phyloP scores from a whole-genome alignment of 1,140 invertebrate genomes.

The Conopomorpha cramerella region DNA sequence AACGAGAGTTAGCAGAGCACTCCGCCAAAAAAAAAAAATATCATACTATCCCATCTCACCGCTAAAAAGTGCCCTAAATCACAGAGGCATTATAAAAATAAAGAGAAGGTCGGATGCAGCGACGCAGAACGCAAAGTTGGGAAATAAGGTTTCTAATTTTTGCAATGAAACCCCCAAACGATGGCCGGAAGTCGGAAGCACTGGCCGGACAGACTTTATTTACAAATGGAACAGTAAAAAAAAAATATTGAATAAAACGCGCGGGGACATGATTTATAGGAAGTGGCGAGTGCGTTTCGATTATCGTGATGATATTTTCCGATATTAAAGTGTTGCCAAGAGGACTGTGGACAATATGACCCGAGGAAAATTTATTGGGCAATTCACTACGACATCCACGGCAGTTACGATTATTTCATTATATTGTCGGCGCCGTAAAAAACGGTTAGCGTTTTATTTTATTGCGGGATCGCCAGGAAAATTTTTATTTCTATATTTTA shows the following conservation, averaged over 20 bases:
- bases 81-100: too few species aligned
- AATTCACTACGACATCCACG: conserved; percentile 45
- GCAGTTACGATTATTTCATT: conserved; percentile 59
- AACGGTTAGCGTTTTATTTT: conserved; percentile 54
- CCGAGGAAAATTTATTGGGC: conserved; percentile 51
- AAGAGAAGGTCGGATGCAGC: too few species aligned
- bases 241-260: conserved; percentile 55
- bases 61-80: too few species aligned
- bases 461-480: conserved; percentile 37
- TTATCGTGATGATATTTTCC: conserved; percentile 58
- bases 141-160: too few species aligned
- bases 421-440: conserved; percentile 58
- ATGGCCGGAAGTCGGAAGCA: conserved; percentile 56
- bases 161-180: too few species aligned
- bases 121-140: too few species aligned
- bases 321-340: conserved; percentile 58
- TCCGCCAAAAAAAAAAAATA: too few species aligned
- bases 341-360: conserved; percentile 57
- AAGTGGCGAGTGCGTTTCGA: conserved; percentile 43
- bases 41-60: too few species aligned
- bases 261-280: conserved; percentile 51
- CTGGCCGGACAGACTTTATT: conserved; percentile 56
- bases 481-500: conserved; percentile 60
- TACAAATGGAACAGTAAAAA: conserved; percentile 58
- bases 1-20: too few species aligned